Evolutionary conservation across 2,888 invertebrate genomes (phyloP).

Genomic region (Tinea pellionella): DNA sequence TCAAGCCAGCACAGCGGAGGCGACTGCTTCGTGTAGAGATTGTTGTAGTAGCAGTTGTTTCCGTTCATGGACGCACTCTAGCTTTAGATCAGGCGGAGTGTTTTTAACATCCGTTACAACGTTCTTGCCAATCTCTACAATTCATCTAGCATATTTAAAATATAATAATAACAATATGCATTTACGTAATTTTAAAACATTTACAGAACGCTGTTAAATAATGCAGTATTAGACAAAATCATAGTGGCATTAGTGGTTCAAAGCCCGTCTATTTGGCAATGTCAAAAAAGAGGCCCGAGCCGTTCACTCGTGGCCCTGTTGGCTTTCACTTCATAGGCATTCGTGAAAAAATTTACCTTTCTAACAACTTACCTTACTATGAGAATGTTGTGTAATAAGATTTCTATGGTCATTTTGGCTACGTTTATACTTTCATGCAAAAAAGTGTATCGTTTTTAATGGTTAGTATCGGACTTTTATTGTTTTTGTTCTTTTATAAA

Average conservation of each 20-base stretch:
- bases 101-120: too few species aligned
- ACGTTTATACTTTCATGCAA: not conserved
- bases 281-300: conserved; percentile 34
- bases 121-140: too few species aligned
- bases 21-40: too few species aligned
- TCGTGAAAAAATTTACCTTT: conserved; percentile 53
- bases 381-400: conserved; percentile 7
- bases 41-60: too few species aligned
- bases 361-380: conserved; percentile 28
- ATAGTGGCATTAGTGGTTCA: conserved; percentile 15
- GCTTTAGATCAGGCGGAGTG: too few species aligned
- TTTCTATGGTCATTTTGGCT: conserved; percentile 4
- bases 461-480: too few species aligned
- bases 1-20: too few species aligned
- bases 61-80: too few species aligned
- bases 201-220: too few species aligned
- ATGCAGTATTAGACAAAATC: not conserved
- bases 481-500: too few species aligned
- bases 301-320: conserved; percentile 26
- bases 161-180: not conserved
- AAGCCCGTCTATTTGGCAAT: conserved; percentile 36
- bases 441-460: not conserved
- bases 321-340: conserved; percentile 45
- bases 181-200: not conserved
- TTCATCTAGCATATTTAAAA: too few species aligned